Evolutionary conservation across 2,888 invertebrate species (phyloP), one percentile per base, ranked within the genome.

Genomic region (Pterobdella sp.): DNA sequence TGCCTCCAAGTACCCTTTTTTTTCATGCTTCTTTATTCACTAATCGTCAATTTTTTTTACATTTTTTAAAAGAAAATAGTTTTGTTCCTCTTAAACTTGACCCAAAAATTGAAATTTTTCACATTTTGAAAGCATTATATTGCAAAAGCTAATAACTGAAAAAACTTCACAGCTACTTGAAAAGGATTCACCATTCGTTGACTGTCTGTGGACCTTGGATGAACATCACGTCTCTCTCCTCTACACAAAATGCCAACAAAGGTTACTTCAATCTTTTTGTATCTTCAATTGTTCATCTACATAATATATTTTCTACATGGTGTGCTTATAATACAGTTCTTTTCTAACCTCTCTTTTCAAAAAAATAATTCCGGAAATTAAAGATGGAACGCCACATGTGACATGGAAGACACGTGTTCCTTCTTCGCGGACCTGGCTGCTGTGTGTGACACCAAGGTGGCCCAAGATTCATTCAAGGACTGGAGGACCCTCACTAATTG

Each of bases 391-490:
- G 4, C 60, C 60, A 56, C 10, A 56, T 56, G 60, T 26, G 60
- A 56, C 4, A 3, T 18, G 4, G 60, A n/a, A 18, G n/a, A 7
- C n/a, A 56, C n/a, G n/a, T 56, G 60, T 26, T 26, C 10, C n/a
- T 22, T 56, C n/a, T 56, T 56, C 10, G 60, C 18, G n/a, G n/a
- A 22, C n/a, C 3, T 56, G 60, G 60, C 60, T 4, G n/a, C 10
- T 26, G 26, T 56, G 4, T 56, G 60, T 56, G 4, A 22, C 7
- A 4, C 26, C 60, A 56, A 56, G 60, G 60, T 56, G 60, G n/a
- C 60, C 26, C 60, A 56, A 26, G 60, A 4, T 4, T 56, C 60
- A 22, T 56, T 56, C 60, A 56, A 56, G 60, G 60, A 56, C 60
- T 56, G 60, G 60, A 56, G 60, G 60, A 4, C 18, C 10, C n/a